Percentiles rank a stretch among this genome's conserved stretches.
These are phyloP conservation scores for Platerodrilus igneus DNA, from an alignment of 2,888 invertebrate genomes.

Conservation along the genomic window DNA sequence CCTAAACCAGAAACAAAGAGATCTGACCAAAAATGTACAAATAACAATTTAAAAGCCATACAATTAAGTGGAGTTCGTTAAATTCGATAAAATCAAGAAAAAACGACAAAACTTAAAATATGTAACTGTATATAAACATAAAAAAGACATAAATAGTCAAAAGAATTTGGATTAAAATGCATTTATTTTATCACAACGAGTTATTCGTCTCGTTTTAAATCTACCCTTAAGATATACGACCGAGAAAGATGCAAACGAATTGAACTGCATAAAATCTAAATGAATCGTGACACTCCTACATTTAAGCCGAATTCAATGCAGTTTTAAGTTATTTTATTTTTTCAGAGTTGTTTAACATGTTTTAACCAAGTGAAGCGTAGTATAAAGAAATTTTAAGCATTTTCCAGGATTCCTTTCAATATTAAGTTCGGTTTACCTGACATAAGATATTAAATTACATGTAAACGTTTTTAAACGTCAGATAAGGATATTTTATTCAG, in stretches of 20 bases:
- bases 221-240: background rate
- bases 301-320: constrained; percentile 30
- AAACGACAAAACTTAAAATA: constrained; percentile 22
- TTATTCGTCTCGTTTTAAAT: constrained; percentile 6
- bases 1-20: background rate
- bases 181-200: constrained; percentile 15
- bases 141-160: constrained; percentile 31
- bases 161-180: constrained; percentile 30
- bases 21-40: constrained; percentile 9
- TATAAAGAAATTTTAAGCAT: constrained; percentile 19
- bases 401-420: constrained; percentile 18
- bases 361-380: constrained; percentile 19
- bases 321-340: constrained; percentile 27
- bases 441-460: constrained; percentile 19
- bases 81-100: constrained; percentile 28
- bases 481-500: constrained; percentile 18
- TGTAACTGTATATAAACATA: constrained; percentile 28
- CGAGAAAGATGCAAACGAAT: constrained; percentile 12
- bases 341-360: constrained; percentile 28
- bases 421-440: constrained; percentile 19
- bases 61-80: constrained; percentile 25
- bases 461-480: constrained; percentile 18
- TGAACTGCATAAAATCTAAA: constrained; percentile 13
- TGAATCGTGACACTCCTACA: constrained; percentile 29
- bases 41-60: constrained; percentile 16